Percentiles rank a stretch among this genome's conserved stretches.
phyloP scores from a whole-genome alignment of 2,888 invertebrate species.

The Zelleria hepariella region DNA sequence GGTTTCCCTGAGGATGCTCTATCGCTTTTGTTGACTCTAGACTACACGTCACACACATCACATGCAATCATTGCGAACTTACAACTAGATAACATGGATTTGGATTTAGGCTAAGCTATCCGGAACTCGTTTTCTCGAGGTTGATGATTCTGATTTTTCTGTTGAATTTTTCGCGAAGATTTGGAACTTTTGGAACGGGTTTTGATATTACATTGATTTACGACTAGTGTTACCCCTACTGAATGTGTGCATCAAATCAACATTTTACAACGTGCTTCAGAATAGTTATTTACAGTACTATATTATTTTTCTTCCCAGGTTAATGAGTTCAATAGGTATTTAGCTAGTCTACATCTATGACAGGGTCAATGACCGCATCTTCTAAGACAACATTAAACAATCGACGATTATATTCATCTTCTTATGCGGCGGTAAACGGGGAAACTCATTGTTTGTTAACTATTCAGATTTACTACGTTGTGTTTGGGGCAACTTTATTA shows the following conservation, averaged over 20 bases:
- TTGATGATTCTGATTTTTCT: neutral
- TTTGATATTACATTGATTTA: neutral
- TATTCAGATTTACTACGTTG: neutral
- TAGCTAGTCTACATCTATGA: slow-evolving; percentile 1
- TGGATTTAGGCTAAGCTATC: too few species aligned
- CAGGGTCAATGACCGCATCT: slow-evolving; percentile 32
- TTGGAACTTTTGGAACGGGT: neutral
- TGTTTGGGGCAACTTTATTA: neutral
- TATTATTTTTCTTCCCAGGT: neutral
- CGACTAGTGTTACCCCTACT: neutral
- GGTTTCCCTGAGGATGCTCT: neutral
- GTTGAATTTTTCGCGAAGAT: neutral
- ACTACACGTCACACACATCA: too few species aligned
- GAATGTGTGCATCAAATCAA: neutral
- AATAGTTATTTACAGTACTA: neutral
- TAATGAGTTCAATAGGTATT: neutral
- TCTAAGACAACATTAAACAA: slow-evolving; percentile 24
- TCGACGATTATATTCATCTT: slow-evolving; percentile 8
- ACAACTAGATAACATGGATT: too few species aligned
- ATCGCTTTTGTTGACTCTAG: neutral
- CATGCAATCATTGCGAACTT: neutral
- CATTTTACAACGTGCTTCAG: neutral
- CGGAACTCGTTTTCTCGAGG: neutral
- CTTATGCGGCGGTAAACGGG: slow-evolving; percentile 8
- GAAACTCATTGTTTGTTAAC: slow-evolving; percentile 15